These are phyloP conservation scores for Hylyphantes graminicola DNA, from an alignment of 1,140 invertebrate species.

Conservation along the genomic window DNA sequence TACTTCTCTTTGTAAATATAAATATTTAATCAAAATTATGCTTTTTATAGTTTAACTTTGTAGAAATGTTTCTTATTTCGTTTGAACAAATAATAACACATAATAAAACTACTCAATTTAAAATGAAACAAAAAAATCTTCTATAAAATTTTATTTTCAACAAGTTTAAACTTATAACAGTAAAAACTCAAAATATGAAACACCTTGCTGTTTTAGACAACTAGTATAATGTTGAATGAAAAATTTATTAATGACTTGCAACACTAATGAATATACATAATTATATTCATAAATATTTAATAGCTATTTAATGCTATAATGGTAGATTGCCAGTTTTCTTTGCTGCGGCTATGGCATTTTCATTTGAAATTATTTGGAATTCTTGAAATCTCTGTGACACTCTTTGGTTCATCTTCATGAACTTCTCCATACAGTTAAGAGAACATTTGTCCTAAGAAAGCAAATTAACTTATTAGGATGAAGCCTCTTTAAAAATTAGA, in stretches of 20 bases:
- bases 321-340: constrained; percentile 73
- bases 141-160: no score
- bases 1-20: no score
- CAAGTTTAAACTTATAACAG: no score
- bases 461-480: background rate
- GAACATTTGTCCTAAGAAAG: constrained; percentile 80
- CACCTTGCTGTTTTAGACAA: no score
- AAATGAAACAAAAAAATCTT: no score
- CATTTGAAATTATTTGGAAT: constrained; percentile 90
- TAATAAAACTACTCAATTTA: no score
- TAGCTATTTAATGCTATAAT: background rate
- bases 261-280: background rate
- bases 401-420: constrained; percentile 91
- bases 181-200: no score
- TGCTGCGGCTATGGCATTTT: constrained; percentile 83
- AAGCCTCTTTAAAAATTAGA: background rate
- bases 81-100: no score
- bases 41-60: no score
- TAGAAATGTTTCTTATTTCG: no score
- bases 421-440: constrained; percentile 94
- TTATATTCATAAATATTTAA: background rate
- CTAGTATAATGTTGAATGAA: background rate
- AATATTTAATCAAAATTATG: no score
- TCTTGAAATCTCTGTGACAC: constrained; percentile 95
- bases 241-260: background rate